phyloP scores from a whole-genome alignment of 2,888 invertebrate genomes.

The Eretmocerus hayati region DNA sequence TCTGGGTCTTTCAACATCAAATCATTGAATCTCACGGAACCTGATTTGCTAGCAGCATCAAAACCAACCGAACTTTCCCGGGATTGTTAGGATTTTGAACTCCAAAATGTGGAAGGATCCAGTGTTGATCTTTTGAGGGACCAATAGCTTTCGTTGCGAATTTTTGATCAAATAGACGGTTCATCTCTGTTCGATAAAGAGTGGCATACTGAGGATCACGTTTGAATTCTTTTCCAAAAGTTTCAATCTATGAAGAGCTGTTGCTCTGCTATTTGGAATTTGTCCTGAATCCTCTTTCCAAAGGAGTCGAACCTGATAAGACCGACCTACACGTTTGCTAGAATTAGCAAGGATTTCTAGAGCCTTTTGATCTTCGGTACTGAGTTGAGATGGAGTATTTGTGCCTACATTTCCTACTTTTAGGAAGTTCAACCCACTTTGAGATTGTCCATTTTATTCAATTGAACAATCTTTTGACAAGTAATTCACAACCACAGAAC shows the following conservation, averaged over 20 bases:
- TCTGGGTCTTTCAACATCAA: neutral
- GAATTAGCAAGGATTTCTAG: too few relatives aligned
- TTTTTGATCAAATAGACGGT: neutral
- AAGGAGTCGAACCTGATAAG: too few relatives aligned
- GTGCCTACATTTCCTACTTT: too few relatives aligned
- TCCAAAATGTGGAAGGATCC: neutral
- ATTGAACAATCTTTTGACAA: too few relatives aligned
- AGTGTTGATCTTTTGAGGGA: too few relatives aligned
- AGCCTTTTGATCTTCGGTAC: too few relatives aligned
- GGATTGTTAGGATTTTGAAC: neutral
- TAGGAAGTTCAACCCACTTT: too few relatives aligned
- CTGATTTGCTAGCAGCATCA: neutral
- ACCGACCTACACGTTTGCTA: too few relatives aligned
- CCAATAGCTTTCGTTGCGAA: neutral
- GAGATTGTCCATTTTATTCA: too few relatives aligned
- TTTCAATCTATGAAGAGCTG: neutral
- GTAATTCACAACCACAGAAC: too few relatives aligned
- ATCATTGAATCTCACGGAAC: neutral
- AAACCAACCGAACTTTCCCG: neutral
- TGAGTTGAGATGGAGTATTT: too few relatives aligned
- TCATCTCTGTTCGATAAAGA: neutral
- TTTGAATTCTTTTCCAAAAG: slow-evolving; percentile 7
- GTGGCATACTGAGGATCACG: neutral
- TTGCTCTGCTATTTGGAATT: neutral
- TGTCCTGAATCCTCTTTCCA: too few relatives aligned